These are phyloP conservation scores for Caenorhabditis drosophilae DNA, from an alignment of 2,888 invertebrate species.

Conservation along the genomic window DNA sequence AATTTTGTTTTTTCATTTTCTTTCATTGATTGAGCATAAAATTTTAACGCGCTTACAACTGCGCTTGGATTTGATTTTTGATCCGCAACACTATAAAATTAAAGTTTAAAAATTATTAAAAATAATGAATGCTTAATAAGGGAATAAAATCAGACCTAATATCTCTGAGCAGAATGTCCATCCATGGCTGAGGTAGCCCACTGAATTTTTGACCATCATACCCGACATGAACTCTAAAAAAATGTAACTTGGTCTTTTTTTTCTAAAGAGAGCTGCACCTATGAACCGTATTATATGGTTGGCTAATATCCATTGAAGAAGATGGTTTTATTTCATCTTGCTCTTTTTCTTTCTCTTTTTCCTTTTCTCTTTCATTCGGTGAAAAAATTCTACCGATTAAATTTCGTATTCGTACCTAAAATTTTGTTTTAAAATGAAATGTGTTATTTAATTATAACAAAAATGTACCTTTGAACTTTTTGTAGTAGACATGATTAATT, in stretches of 20 bases:
- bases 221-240: slow-evolving; percentile 63
- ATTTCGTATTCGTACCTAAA: slow-evolving; percentile 52
- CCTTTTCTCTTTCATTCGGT: slow-evolving; percentile 45
- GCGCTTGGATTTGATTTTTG: slow-evolving; percentile 84
- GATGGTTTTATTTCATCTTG: slow-evolving; percentile 43
- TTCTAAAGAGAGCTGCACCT: too few species aligned
- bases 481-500: slow-evolving; percentile 35
- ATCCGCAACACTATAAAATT: slow-evolving; percentile 60
- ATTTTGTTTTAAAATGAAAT: too few species aligned
- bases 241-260: too few species aligned
- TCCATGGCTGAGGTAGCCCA: slow-evolving; percentile 68
- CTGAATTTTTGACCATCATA: slow-evolving; percentile 67
- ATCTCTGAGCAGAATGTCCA: slow-evolving; percentile 62
- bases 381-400: slow-evolving; percentile 54
- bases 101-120: too few species aligned
- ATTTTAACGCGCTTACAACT: slow-evolving; percentile 83
- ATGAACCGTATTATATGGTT: slow-evolving; percentile 66
- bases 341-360: too few species aligned
- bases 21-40: slow-evolving; percentile 76
- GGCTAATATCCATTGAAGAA: slow-evolving; percentile 58
- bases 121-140: too few species aligned
- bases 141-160: slow-evolving; percentile 55
- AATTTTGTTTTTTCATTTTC: slow-evolving; percentile 62
- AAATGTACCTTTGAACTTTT: slow-evolving; percentile 41
- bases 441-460: too few species aligned